Evolutionary conservation across 92 coral and sea anemone species (phyloP).

Genomic region (Plumapathes pennacea): DNA sequence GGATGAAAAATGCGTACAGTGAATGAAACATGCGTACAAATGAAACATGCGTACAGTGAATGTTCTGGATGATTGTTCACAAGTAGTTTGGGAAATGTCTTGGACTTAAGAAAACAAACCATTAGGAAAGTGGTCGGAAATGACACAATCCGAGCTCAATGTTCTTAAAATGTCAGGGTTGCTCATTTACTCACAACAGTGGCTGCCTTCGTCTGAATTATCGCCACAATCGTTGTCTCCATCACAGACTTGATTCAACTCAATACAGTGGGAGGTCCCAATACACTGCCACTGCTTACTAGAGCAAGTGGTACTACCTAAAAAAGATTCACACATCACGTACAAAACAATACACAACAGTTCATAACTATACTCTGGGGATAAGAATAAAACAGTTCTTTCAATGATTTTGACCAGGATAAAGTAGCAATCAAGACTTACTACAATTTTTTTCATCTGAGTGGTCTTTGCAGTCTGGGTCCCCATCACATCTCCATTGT

Average conservation of each 20-base stretch:
- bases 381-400: neutral
- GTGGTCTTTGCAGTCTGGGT: constrained; percentile 67
- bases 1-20: too few relatives aligned
- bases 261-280: constrained; percentile 75
- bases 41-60: too few relatives aligned
- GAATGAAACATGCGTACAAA: too few relatives aligned
- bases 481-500: constrained; percentile 79
- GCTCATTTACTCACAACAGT: constrained; percentile 86
- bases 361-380: constrained; percentile 2
- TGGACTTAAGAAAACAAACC: too few relatives aligned
- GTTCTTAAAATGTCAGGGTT: too few relatives aligned
- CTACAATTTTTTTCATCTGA: constrained; percentile 83
- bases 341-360: constrained; percentile 2
- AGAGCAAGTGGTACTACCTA: constrained; percentile 54
- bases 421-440: constrained; percentile 13
- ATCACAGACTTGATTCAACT: constrained; percentile 69
- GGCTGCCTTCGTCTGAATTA: constrained; percentile 85
- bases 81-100: too few relatives aligned
- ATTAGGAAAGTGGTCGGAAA: too few relatives aligned
- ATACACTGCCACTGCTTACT: constrained; percentile 70
- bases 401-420: constrained; percentile 4
- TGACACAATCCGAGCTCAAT: too few relatives aligned
- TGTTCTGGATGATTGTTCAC: too few relatives aligned
- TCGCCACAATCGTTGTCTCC: constrained; percentile 87
- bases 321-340: constrained; percentile 6